Evolutionary conservation across 2,797 vertebrate genomes (phyloP), one percentile per base, ranked within the genome.

Genomic region (Carduelis carduelis): DNA sequence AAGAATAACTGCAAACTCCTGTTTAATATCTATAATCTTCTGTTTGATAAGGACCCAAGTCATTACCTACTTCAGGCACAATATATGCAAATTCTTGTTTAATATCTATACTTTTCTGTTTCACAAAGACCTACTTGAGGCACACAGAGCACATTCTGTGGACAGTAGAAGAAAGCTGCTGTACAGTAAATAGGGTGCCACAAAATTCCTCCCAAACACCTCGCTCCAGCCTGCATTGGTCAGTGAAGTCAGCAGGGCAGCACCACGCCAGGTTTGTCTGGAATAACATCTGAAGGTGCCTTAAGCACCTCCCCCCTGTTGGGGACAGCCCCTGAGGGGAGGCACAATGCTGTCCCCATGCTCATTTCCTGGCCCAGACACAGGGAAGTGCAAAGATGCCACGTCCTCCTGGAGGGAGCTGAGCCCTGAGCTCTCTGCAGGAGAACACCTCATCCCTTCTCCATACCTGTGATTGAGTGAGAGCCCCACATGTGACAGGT

Each of bases 351-450:
- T 52, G 43, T 17, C 34, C 56, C 43, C n/a, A 20, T 2, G 7
- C 17, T 64, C 27, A 14, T 27, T 87, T 24, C 49, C 66, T 28
- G n/a, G n/a, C 27, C 64, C 63, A 55, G 68, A 47, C 18, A 34
- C 0, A n/a, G 0, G 76, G 14, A 50, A 0, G 0, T n/a, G 6
- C 41, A 76, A 75, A 24, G 60, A 11, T 0, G 1, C 6, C 0
- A 0, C 6, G 21, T 47, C 18, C 22, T 90, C 20, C 46, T 37
- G 46, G 44, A 65, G 28, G 52, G 0, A 52, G 44, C 19, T 74
- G 77, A 86, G 55, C 19, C 16, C 47, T 26, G 44, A 88, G 23
- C 4, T 87, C 34, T 80, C 72, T 30, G 8, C 30, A 27, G 4
- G 14, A 78, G 30, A 80, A 34, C 30, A 35, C 18, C 21, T 6